Evolutionary conservation across 2,113 vertebrate species (phyloP).

Genomic region (Amazona vittata): DNA sequence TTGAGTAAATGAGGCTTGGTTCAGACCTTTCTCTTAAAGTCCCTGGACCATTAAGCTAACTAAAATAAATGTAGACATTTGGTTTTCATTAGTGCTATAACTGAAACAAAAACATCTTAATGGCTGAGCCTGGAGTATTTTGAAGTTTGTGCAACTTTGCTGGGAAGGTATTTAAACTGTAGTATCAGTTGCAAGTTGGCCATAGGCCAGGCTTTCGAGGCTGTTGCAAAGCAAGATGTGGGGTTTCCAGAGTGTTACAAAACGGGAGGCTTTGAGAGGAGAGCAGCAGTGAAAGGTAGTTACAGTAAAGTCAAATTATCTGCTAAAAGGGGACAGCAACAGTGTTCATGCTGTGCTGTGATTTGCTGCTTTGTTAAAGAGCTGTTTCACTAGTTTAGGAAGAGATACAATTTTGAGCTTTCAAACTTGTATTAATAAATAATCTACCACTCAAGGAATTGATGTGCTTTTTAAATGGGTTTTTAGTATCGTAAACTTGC

Average conservation of each 20-base stretch:
- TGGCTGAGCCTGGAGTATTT: conserved; percentile 75
- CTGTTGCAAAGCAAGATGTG: conserved; percentile 64
- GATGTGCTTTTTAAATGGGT: not conserved
- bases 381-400: not conserved
- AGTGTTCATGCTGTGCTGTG: not conserved
- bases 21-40: conserved; percentile 60
- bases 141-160: conserved; percentile 77
- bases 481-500: not conserved
- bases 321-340: not conserved
- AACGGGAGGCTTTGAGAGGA: not conserved
- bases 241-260: conserved; percentile 36
- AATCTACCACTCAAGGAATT: not conserved
- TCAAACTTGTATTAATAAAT: not conserved
- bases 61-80: conserved; percentile 77
- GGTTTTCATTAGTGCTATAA: conserved; percentile 77
- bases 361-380: not conserved
- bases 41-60: conserved; percentile 61
- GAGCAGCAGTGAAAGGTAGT: conserved; percentile 29
- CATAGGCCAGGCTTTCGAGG: conserved; percentile 62
- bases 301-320: not conserved
- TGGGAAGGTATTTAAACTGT: conserved; percentile 74
- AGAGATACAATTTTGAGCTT: not conserved
- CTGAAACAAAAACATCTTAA: conserved; percentile 81
- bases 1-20: conserved; percentile 58
- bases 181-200: conserved; percentile 76